Evolutionary conservation across 1,140 invertebrate genomes (phyloP).

Genomic region (Maconellicoccus hirsutus): DNA sequence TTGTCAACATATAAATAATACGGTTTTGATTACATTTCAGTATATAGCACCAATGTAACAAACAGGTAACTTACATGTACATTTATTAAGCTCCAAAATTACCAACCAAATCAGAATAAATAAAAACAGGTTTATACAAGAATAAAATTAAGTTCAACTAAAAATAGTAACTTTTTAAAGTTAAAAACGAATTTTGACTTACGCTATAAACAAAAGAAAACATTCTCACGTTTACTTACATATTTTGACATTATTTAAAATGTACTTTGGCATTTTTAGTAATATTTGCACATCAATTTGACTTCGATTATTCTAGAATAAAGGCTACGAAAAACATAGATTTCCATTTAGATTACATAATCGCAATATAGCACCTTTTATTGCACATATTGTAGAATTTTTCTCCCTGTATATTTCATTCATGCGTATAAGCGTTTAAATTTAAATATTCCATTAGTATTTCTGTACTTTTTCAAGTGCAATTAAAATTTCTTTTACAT

Average conservation of each 20-base stretch:
- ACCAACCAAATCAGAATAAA: neutral
- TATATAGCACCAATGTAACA: neutral
- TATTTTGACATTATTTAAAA: too few species aligned
- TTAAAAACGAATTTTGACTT: neutral
- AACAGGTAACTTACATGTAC: constrained; percentile 7
- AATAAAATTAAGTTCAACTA: neutral
- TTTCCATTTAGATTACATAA: neutral
- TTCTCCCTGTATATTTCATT: neutral
- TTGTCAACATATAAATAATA: neutral
- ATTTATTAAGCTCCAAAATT: constrained; percentile 6
- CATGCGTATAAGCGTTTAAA: neutral
- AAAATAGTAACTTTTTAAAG: neutral
- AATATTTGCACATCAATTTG: neutral
- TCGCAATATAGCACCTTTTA: neutral
- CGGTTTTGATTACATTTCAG: neutral
- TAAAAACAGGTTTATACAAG: too few species aligned
- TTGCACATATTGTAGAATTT: neutral
- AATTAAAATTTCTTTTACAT: neutral
- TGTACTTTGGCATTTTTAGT: constrained; percentile 9
- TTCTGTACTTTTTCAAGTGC: neutral
- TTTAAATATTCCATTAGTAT: neutral
- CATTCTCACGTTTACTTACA: neutral
- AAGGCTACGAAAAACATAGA: too few species aligned
- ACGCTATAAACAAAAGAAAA: neutral
- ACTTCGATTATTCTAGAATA: neutral